Percentiles rank a stretch among this genome's conserved stretches.
phyloP scores from a whole-genome alignment of 2,113 vertebrate species.

The Tetrax tetrax region DNA sequence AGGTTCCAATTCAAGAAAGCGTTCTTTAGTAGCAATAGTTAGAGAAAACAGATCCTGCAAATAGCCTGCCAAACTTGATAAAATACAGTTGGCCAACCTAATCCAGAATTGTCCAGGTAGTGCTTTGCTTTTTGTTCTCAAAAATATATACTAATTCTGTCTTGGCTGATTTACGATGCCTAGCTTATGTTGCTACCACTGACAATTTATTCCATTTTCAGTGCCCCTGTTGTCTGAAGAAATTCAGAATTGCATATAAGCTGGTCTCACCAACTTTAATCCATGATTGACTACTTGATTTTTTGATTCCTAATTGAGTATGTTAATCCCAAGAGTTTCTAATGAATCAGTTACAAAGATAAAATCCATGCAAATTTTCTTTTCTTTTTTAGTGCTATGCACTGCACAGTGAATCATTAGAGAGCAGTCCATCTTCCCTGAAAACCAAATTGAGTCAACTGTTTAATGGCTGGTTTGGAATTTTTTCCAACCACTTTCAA shows the following conservation, averaged over 20 bases:
- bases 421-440: background rate
- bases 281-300: background rate
- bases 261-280: background rate
- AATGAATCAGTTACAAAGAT: background rate
- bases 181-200: background rate
- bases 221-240: background rate
- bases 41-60: conserved; percentile 14
- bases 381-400: background rate
- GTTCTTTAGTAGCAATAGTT: background rate
- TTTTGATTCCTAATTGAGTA: conserved; percentile 10
- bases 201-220: background rate
- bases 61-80: background rate
- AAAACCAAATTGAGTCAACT: background rate
- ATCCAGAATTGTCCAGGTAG: background rate
- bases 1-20: background rate
- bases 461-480: background rate
- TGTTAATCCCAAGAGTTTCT: conserved; percentile 28
- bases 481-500: background rate
- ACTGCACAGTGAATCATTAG: background rate
- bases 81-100: background rate
- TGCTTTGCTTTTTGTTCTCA: background rate
- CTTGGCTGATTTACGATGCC: background rate
- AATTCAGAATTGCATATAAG: background rate
- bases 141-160: background rate
- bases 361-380: background rate